phyloP scores from a whole-genome alignment of 2,888 invertebrate genomes.

The Chymomyza procnemis region DNA sequence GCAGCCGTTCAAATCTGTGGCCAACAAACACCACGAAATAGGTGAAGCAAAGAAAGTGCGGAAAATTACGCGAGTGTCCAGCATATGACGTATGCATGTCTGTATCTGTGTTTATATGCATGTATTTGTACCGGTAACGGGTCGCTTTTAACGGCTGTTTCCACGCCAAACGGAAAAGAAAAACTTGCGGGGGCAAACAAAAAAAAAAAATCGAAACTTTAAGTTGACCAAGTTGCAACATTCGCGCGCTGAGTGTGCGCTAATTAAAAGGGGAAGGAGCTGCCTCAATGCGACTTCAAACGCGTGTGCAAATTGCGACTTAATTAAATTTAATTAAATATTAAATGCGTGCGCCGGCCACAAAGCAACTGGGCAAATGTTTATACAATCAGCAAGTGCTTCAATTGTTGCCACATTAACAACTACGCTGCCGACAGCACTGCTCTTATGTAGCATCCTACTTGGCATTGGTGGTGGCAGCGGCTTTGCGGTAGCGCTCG shows the following conservation, averaged over 20 bases:
- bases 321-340: conserved; percentile 46
- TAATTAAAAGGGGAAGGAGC: conserved; percentile 37
- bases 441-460: conserved; percentile 23
- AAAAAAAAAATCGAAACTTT: no score
- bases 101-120: background rate
- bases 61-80: conserved; percentile 10
- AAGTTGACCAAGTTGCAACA: conserved; percentile 15
- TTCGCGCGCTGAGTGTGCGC: background rate
- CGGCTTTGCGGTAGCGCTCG: conserved; percentile 52
- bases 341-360: conserved; percentile 56
- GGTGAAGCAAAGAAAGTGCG: conserved; percentile 31
- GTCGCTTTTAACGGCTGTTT: background rate
- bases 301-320: conserved; percentile 21
- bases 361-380: conserved; percentile 56
- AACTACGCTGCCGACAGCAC: conserved; percentile 14
- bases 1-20: conserved; percentile 12
- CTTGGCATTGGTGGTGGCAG: conserved; percentile 31
- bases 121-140: background rate
- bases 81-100: conserved; percentile 14
- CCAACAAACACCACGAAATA: conserved; percentile 6
- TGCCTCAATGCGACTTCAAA: conserved; percentile 12
- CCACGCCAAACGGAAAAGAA: background rate
- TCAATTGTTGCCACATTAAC: conserved; percentile 47
- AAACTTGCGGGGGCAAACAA: no score
- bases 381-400: conserved; percentile 52